Conservation (phyloP, 2,888 invertebrate genomes). For the Scaptomyza flava region DNA sequence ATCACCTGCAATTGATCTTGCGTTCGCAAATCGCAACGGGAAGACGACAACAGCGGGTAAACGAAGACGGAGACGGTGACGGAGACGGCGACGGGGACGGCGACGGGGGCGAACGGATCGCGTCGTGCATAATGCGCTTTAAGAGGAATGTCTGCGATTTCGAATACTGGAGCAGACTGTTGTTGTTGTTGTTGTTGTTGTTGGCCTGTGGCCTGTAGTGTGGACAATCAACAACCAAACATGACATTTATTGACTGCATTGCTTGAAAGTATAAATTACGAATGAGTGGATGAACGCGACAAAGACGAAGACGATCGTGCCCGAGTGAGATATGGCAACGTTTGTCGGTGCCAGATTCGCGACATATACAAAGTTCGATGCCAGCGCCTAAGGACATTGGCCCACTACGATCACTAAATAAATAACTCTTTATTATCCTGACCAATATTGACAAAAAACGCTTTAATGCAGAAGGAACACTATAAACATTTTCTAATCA, state of each 20-base stretch:
- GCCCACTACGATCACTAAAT: constrained; percentile 57
- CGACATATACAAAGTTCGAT: constrained; percentile 32
- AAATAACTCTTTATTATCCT: constrained; percentile 48
- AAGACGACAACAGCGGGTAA: background rate
- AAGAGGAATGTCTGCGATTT: constrained; percentile 79
- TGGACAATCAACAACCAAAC: constrained; percentile 79
- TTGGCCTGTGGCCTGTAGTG: constrained; percentile 38
- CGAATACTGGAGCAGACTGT: constrained; percentile 72
- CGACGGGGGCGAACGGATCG: constrained; percentile 30
- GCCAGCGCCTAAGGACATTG: constrained; percentile 72
- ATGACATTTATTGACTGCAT: constrained; percentile 83
- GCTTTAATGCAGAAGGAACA: too few species aligned
- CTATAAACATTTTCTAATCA: too few species aligned
- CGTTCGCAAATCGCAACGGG: constrained; percentile 70
- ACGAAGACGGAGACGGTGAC: constrained; percentile 8
- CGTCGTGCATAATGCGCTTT: constrained; percentile 60
- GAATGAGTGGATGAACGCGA: constrained; percentile 59
- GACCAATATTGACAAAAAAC: too few species aligned
- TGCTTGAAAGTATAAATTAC: constrained; percentile 77
- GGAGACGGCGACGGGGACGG: constrained; percentile 19
- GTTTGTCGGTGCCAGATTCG: constrained; percentile 13
- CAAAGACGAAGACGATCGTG: constrained; percentile 48
- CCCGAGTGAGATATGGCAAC: constrained; percentile 60
- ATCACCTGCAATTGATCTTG: constrained; percentile 85
- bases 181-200: constrained; percentile 2